A percentile compares a stretch with the other conserved stretches of the same genome.
These are phyloP conservation scores for Bradypodion ventrale DNA, from an alignment of 2,797 vertebrate species.

Conservation along the genomic window DNA sequence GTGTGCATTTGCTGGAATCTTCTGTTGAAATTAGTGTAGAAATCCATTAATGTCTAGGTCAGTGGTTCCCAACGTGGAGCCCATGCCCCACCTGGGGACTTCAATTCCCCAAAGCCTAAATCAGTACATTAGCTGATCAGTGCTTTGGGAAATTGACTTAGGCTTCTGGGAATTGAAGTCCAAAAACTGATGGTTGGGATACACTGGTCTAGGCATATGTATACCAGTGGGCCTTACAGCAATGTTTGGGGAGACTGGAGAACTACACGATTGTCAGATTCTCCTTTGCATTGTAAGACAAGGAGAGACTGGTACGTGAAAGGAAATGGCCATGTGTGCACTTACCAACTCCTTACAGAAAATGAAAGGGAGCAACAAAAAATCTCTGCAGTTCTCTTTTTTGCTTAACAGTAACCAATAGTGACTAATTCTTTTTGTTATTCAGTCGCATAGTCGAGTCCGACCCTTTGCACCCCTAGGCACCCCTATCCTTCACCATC, in stretches of 20 bases:
- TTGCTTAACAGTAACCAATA: not conserved
- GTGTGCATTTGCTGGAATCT: not conserved
- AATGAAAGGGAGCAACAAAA: not conserved
- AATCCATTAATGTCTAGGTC: not conserved
- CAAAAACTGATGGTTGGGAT: no score
- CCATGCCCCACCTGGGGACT: no score
- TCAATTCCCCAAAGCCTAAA: no score
- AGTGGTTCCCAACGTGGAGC: no score
- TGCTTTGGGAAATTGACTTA: no score
- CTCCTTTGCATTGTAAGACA: not conserved
- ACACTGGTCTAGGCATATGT: no score
- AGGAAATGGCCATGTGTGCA: not conserved
- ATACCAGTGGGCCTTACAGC: not conserved
- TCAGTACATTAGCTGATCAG: no score
- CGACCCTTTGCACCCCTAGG: no score
- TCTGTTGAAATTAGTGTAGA: not conserved
- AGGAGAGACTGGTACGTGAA: not conserved
- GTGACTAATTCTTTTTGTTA: no score
- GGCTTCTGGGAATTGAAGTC: no score
- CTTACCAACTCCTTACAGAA: not conserved
- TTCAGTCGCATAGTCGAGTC: no score
- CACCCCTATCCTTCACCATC: no score
- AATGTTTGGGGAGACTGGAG: not conserved
- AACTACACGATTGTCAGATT: not conserved
- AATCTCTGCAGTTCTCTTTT: not conserved